Conservation (phyloP, 2,888 invertebrate species). For the Rhagonycha fulva region DNA sequence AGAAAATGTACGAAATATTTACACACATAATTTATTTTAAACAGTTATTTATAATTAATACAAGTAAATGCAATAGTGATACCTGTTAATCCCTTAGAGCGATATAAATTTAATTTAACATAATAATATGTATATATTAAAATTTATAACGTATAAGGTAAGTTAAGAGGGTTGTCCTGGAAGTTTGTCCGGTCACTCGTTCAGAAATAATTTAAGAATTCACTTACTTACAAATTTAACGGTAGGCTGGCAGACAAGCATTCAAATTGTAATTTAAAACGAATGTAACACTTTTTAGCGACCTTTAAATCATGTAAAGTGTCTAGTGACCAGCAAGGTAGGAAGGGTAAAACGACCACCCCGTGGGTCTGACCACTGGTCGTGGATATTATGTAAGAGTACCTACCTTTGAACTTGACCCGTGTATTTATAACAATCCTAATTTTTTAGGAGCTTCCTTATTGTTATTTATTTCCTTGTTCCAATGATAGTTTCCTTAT, state of each 20-base stretch:
- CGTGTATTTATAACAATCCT: slow-evolving; percentile 33
- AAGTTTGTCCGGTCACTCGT: slow-evolving; percentile 12
- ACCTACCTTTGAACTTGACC: slow-evolving; percentile 45
- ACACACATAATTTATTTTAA: background rate
- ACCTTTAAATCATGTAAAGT: slow-evolving; percentile 47
- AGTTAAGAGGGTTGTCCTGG: slow-evolving; percentile 6
- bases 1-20: background rate
- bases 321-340: slow-evolving; percentile 39
- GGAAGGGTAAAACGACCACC: slow-evolving; percentile 40
- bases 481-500: slow-evolving; percentile 14
- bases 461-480: slow-evolving; percentile 43
- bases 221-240: slow-evolving; percentile 45
- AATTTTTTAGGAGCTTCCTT: slow-evolving; percentile 32
- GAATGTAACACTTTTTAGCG: slow-evolving; percentile 51
- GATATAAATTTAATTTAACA: slow-evolving; percentile 5
- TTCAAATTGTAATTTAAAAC: slow-evolving; percentile 47
- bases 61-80: background rate
- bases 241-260: slow-evolving; percentile 45
- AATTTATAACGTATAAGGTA: slow-evolving; percentile 23
- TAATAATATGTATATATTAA: slow-evolving; percentile 13
- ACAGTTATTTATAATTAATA: slow-evolving; percentile 1
- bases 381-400: slow-evolving; percentile 39
- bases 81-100: background rate
- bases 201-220: slow-evolving; percentile 21
- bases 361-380: slow-evolving; percentile 37